phyloP scores from a whole-genome alignment of 2,113 vertebrate species.

The Hassar affinis region DNA sequence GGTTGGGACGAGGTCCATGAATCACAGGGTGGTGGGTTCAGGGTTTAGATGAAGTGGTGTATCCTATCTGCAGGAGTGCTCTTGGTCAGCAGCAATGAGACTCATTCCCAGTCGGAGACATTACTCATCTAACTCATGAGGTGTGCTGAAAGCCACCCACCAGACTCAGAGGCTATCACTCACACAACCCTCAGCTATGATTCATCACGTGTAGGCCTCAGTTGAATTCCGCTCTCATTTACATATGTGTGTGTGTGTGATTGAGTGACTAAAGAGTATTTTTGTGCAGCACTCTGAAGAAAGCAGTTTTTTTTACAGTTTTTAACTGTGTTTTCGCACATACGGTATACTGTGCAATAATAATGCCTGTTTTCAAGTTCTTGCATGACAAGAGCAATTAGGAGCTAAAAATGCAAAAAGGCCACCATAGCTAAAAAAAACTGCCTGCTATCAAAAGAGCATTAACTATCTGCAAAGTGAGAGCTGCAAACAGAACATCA shows the following conservation, averaged over 20 bases:
- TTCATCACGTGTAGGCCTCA: slow-evolving; percentile 35
- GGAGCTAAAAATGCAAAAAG: not conserved
- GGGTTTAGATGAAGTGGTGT: not conserved
- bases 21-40: not conserved
- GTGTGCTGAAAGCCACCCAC: slow-evolving; percentile 43
- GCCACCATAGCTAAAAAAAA: not conserved
- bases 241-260: not conserved
- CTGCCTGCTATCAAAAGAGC: not conserved
- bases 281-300: not conserved
- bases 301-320: not conserved
- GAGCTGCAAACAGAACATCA: not conserved
- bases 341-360: not conserved
- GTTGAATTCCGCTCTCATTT: slow-evolving; percentile 6
- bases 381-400: not conserved
- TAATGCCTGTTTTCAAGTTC: not conserved
- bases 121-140: slow-evolving; percentile 49
- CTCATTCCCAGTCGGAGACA: slow-evolving; percentile 28
- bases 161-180: slow-evolving; percentile 33
- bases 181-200: slow-evolving; percentile 41
- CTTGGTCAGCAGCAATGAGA: slow-evolving; percentile 18
- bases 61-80: not conserved
- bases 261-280: not conserved
- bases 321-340: not conserved
- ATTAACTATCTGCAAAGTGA: not conserved
- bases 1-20: not conserved